Conservation (phyloP, 2,113 vertebrate species). For the Pedionomus torquatus region DNA sequence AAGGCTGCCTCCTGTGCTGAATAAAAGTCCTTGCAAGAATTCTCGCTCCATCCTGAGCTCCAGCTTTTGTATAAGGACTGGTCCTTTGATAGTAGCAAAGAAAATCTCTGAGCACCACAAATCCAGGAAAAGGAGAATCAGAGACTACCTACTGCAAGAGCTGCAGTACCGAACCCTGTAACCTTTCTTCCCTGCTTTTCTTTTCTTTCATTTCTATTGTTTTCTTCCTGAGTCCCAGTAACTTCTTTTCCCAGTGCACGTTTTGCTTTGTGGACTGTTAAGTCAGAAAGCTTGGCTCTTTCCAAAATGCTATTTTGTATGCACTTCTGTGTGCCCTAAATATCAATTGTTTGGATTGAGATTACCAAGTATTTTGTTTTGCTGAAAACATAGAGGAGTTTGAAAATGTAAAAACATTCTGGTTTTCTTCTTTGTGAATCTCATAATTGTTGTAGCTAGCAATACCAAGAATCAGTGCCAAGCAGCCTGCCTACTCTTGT, state of each 20-base stretch:
- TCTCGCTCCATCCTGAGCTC: background rate
- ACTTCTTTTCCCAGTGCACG: background rate
- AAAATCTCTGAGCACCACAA: background rate
- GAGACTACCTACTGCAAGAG: background rate
- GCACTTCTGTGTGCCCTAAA: background rate
- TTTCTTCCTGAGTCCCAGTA: background rate
- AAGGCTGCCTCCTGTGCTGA: slow-evolving; percentile 11
- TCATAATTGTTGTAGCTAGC: background rate
- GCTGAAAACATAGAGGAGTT: background rate
- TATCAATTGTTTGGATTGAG: background rate
- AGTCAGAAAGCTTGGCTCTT: background rate
- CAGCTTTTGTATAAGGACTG: background rate
- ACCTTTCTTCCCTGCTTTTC: background rate
- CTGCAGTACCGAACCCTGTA: background rate
- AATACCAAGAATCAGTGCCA: background rate
- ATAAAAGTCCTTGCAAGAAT: slow-evolving; percentile 26
- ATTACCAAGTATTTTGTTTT: background rate
- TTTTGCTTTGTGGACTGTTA: background rate
- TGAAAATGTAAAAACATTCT: background rate
- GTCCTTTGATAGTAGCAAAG: slow-evolving; percentile 19
- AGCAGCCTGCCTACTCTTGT: background rate
- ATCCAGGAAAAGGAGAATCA: background rate
- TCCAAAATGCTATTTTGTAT: background rate
- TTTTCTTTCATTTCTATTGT: background rate
- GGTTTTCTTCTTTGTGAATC: background rate